Percentiles rank a stretch among this genome's conserved stretches.
phyloP scores from a whole-genome alignment of 2,113 vertebrate genomes.

The Cranoglanis bouderius region DNA sequence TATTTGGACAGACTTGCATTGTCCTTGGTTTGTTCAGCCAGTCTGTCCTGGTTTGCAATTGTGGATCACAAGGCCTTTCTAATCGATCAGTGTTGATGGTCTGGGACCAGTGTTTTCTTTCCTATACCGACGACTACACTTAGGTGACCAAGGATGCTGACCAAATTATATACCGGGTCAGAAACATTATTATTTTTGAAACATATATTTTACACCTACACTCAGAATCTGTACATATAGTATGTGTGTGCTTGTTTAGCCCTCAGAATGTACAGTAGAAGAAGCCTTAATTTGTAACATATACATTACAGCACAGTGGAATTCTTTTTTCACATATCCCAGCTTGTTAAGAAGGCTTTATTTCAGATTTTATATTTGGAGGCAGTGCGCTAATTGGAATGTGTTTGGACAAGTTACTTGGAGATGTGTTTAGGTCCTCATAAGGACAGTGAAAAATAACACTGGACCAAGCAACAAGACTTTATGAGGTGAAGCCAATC shows the following conservation, averaged over 20 bases:
- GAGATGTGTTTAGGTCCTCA: not conserved
- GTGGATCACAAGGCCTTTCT: not conserved
- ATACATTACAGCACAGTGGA: too few species aligned
- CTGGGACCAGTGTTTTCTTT: not conserved
- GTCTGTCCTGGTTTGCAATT: not conserved
- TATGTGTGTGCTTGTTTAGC: not conserved
- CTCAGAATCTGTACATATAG: not conserved
- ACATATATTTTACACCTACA: not conserved
- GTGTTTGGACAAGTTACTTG: not conserved
- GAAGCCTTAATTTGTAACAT: too few species aligned
- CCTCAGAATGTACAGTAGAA: not conserved
- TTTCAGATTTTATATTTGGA: not conserved
- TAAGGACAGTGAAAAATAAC: not conserved
- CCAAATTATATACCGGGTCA: not conserved
- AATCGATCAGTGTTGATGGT: not conserved
- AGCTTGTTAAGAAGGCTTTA: not conserved
- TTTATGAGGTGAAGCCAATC: not conserved
- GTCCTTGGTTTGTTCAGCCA: not conserved
- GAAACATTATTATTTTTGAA: not conserved
- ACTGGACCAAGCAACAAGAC: not conserved
- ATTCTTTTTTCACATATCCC: too few species aligned
- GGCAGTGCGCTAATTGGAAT: not conserved
- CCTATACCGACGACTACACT: not conserved
- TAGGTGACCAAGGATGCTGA: not conserved
- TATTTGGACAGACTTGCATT: not conserved